Evolutionary conservation across 2,888 invertebrate species (phyloP).

Genomic region (Melipona beecheii): DNA sequence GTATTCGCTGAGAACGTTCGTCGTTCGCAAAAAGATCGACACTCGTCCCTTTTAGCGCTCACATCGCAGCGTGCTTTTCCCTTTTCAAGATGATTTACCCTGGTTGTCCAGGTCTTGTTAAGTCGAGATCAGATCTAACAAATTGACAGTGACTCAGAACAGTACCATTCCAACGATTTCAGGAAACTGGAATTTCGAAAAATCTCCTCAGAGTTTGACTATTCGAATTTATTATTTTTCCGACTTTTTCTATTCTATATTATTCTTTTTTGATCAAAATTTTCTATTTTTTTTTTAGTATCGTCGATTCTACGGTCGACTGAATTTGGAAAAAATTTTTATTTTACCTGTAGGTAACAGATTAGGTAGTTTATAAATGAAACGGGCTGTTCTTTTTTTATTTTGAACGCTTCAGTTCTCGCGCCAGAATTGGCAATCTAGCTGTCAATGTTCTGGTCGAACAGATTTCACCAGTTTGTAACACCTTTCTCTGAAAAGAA

Average conservation of each 20-base stretch:
- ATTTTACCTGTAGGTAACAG: not conserved
- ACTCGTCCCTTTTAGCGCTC: not conserved
- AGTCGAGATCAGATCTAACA: not conserved
- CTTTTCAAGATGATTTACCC: constrained; percentile 7
- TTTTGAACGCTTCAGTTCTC: not conserved
- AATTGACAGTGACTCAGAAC: not conserved
- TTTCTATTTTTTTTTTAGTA: too few relatives aligned
- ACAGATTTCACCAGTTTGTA: not conserved
- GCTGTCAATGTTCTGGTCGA: not conserved
- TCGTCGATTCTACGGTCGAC: too few relatives aligned
- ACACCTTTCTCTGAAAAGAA: not conserved
- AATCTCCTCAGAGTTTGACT: too few relatives aligned
- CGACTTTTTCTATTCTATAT: too few relatives aligned
- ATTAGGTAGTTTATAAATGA: not conserved
- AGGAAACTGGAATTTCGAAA: not conserved
- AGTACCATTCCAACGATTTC: not conserved
- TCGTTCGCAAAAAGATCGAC: not conserved
- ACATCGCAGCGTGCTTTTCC: not conserved
- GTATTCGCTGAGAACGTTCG: not conserved
- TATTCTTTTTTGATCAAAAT: too few relatives aligned
- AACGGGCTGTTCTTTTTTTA: not conserved
- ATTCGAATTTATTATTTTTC: too few relatives aligned
- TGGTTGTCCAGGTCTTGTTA: not conserved
- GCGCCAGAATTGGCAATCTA: not conserved
- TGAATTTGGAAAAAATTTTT: too few relatives aligned